Evolutionary conservation across 2,113 vertebrate species (phyloP).

Genomic region (Engraulis encrasicolus): DNA sequence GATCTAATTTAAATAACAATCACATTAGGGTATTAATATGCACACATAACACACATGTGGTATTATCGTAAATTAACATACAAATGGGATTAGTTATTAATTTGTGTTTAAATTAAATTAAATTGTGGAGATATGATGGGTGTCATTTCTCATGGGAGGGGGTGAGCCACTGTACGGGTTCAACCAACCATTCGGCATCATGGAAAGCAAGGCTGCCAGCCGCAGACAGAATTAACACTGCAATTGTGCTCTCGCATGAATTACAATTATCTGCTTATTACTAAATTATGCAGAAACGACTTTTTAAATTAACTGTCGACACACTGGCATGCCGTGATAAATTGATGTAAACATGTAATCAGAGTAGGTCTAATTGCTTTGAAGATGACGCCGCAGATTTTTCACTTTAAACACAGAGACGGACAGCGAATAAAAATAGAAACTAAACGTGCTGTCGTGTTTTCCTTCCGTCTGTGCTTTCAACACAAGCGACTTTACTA

Average conservation of each 20-base stretch:
- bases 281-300: neutral
- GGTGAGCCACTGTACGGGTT: neutral
- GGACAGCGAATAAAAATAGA: too few species aligned
- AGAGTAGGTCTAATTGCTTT: too few species aligned
- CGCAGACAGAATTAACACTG: neutral
- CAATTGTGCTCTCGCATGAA: neutral
- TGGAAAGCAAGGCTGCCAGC: neutral
- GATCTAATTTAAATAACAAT: neutral
- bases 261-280: constrained; percentile 11
- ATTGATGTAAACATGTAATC: neutral
- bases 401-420: neutral
- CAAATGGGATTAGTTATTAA: neutral
- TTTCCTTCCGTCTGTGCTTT: too few species aligned
- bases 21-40: neutral
- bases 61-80: neutral
- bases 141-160: neutral
- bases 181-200: neutral
- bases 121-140: too few species aligned
- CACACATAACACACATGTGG: neutral
- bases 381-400: neutral
- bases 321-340: neutral
- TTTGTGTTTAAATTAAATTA: too few species aligned
- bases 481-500: too few species aligned
- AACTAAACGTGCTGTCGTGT: too few species aligned
- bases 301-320: neutral